Percentiles rank a stretch among this genome's conserved stretches.
Conservation (phyloP, 2,113 vertebrate species). For the Haliaeetus leucogaster region DNA sequence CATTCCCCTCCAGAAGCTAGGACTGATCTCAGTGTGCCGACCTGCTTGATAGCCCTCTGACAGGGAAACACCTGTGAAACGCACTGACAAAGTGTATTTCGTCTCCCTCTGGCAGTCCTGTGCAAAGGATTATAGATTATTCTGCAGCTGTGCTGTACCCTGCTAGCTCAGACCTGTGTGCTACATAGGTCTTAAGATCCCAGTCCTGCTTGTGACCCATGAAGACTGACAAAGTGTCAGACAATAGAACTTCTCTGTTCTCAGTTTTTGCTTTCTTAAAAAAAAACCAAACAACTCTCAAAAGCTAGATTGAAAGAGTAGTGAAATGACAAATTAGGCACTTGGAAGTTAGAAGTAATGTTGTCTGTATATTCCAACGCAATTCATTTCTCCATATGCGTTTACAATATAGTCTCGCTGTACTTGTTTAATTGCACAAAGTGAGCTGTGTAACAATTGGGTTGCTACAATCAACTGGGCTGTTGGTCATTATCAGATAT, state of each 20-base stretch:
- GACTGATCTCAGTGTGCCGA: not conserved
- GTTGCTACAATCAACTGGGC: not conserved
- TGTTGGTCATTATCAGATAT: not conserved
- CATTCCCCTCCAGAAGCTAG: not conserved
- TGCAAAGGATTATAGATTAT: not conserved
- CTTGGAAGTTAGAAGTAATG: not conserved
- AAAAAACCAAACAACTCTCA: not conserved
- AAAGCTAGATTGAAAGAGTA: not conserved
- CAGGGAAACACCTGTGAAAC: not conserved
- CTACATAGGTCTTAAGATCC: not conserved
- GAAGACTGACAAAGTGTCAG: not conserved
- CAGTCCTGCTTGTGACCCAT: not conserved
- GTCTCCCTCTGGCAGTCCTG: not conserved
- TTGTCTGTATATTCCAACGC: not conserved
- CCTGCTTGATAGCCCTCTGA: not conserved
- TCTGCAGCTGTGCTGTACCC: not conserved
- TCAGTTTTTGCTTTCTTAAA: not conserved
- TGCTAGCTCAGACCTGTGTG: not conserved
- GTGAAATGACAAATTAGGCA: not conserved
- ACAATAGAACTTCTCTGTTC: not conserved
- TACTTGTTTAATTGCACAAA: not conserved
- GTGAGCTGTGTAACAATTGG: not conserved
- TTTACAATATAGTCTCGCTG: not conserved
- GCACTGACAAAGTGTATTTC: not conserved
- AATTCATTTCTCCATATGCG: fast-evolving